Evolutionary conservation across 2,113 vertebrate species (phyloP).

Genomic region (Oncorhynchus nerka): DNA sequence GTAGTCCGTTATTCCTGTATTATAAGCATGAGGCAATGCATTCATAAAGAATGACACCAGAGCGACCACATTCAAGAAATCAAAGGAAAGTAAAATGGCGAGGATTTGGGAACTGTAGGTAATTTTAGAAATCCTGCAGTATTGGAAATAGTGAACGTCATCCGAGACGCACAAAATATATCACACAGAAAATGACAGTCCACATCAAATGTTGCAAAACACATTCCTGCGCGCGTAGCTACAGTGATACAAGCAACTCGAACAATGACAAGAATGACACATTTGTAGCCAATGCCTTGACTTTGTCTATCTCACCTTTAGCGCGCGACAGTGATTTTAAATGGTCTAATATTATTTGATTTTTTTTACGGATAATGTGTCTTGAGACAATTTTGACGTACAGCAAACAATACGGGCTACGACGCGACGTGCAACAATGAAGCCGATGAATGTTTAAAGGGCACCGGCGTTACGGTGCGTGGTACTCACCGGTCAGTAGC

Average conservation of each 20-base stretch:
- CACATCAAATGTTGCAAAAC: conserved; percentile 1
- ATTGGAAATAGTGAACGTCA: conserved; percentile 51
- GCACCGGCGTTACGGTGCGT: conserved; percentile 42
- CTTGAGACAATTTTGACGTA: conserved; percentile 47
- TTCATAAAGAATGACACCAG: conserved; percentile 50
- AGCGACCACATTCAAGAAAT: conserved; percentile 59
- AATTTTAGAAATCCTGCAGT: conserved; percentile 59
- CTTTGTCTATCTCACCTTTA: conserved; percentile 44
- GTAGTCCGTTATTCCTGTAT: neutral
- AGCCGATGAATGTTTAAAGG: conserved; percentile 27
- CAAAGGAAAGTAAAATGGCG: conserved; percentile 73
- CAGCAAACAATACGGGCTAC: conserved; percentile 35
- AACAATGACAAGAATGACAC: conserved; percentile 31
- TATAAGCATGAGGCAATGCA: conserved; percentile 1
- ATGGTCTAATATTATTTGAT: conserved; percentile 28
- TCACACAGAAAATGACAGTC: conserved; percentile 19
- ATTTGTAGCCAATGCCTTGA: conserved; percentile 28
- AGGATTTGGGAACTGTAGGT: conserved; percentile 68
- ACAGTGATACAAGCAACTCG: neutral
- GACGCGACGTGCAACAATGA: conserved; percentile 30
- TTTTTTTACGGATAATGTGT: conserved; percentile 48
- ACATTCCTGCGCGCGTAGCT: conserved; percentile 9
- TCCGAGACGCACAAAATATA: conserved; percentile 36
- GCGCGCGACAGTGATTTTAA: conserved; percentile 39
- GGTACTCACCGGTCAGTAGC: conserved; percentile 69